Conservation (phyloP, 2,113 vertebrate species). For the Ctenodactylus gundi region DNA sequence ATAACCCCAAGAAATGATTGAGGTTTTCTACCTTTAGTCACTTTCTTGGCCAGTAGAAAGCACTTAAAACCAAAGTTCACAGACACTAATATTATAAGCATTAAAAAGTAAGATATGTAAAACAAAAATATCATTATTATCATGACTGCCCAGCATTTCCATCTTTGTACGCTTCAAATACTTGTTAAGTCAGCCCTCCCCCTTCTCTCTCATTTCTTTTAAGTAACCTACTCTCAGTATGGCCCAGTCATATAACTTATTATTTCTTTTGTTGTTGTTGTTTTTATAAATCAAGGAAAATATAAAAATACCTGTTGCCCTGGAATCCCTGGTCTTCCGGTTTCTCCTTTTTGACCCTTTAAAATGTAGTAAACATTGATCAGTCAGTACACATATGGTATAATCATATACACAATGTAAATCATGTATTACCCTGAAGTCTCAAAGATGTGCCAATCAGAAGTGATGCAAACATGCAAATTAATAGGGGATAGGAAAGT, state of each 20-base stretch:
- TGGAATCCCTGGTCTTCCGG: slow-evolving; percentile 88
- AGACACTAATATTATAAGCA: not conserved
- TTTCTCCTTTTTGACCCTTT: slow-evolving; percentile 89
- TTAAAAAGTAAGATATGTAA: not conserved
- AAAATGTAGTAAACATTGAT: slow-evolving; percentile 61
- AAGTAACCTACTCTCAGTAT: not conserved
- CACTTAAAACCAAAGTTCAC: not conserved
- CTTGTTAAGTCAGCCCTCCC: fast-evolving
- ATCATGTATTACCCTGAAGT: not conserved
- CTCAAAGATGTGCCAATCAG: not conserved
- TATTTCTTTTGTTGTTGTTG: not conserved
- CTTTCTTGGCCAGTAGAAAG: not conserved
- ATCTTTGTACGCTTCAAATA: not conserved
- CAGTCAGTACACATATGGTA: not conserved
- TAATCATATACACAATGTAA: not conserved
- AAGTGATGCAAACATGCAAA: not conserved
- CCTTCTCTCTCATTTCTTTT: not conserved
- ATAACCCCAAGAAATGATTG: not conserved
- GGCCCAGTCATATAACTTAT: not conserved
- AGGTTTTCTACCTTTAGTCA: not conserved
- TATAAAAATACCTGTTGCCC: slow-evolving; percentile 86
- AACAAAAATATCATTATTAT: not conserved
- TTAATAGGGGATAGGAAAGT: not conserved
- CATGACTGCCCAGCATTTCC: not conserved
- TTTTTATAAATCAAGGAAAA: not conserved